Evolutionary conservation across 2,113 vertebrate genomes (phyloP).

Genomic region (Vidua chalybeata): DNA sequence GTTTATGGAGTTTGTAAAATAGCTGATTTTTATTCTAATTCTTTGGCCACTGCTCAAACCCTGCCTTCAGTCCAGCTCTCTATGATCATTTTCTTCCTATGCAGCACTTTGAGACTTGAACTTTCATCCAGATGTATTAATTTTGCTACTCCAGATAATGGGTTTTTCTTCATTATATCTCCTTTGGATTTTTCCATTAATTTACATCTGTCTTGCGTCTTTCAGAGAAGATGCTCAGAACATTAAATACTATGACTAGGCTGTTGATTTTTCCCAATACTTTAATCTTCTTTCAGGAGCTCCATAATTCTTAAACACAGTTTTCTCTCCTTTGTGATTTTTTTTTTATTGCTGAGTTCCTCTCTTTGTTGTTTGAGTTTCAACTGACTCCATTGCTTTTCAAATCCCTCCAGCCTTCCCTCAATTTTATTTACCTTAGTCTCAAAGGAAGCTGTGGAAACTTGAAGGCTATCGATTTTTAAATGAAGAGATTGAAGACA

Average conservation of each 20-base stretch:
- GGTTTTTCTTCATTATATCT: neutral
- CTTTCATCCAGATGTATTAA: neutral
- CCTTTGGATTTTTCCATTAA: neutral
- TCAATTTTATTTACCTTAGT: slow-evolving; percentile 60
- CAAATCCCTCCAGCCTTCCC: slow-evolving; percentile 43
- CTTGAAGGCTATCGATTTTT: slow-evolving; percentile 65
- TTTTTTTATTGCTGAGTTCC: slow-evolving; percentile 33
- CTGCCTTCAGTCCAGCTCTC: neutral
- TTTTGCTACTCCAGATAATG: neutral
- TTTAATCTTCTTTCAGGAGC: slow-evolving; percentile 17
- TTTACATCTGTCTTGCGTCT: neutral
- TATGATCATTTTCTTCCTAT: neutral
- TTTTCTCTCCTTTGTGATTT: slow-evolving; percentile 23
- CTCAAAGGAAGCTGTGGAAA: slow-evolving; percentile 51
- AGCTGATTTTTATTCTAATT: slow-evolving; percentile 13
- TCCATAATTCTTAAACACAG: slow-evolving; percentile 4
- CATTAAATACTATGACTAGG: neutral
- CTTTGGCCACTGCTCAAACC: neutral
- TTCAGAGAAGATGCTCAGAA: neutral
- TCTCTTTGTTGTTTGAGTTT: slow-evolving; percentile 60
- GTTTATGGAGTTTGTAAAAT: neutral
- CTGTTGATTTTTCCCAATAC: neutral
- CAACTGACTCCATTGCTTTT: slow-evolving; percentile 48
- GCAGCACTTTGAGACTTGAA: neutral
- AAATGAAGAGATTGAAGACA: slow-evolving; percentile 60